These are phyloP conservation scores for Phrynocephalus forsythii DNA, from an alignment of 2,797 vertebrate genomes.

Conservation along the genomic window DNA sequence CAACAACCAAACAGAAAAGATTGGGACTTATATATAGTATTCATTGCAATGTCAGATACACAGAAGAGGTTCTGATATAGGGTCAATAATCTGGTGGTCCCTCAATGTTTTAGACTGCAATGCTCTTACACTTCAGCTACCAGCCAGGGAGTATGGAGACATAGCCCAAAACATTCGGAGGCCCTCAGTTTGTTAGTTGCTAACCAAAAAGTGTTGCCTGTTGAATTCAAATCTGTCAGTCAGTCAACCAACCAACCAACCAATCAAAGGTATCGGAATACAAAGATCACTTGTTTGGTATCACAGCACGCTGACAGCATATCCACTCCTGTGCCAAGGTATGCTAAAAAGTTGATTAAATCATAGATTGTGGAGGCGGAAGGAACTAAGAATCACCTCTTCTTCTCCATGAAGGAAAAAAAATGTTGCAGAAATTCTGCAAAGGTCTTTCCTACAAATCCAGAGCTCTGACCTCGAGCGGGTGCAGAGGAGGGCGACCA, in stretches of 20 bases:
- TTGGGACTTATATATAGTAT: not conserved
- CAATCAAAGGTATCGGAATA: not conserved
- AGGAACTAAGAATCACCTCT: too few species aligned
- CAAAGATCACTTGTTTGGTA: not conserved
- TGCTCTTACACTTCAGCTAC: not conserved
- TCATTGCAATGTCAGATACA: not conserved
- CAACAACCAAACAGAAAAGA: not conserved
- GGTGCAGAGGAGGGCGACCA: too few species aligned
- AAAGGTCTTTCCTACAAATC: slow-evolving; percentile 5
- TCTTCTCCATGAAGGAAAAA: too few species aligned
- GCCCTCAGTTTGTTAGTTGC: not conserved
- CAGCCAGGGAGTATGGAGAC: not conserved
- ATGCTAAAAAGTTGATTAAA: not conserved
- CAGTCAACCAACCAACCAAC: not conserved
- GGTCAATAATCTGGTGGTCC: not conserved
- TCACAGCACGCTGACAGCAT: not conserved
- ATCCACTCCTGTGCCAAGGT: not conserved
- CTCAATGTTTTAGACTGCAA: not conserved
- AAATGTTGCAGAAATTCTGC: not conserved
- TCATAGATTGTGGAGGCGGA: too few species aligned
- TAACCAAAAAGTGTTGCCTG: not conserved
- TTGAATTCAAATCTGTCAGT: not conserved
- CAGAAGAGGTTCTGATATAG: not conserved
- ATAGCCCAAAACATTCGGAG: not conserved
- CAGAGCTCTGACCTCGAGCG: not conserved